Evolutionary conservation across 2,113 vertebrate species (phyloP).

Genomic region (Alectura lathami): DNA sequence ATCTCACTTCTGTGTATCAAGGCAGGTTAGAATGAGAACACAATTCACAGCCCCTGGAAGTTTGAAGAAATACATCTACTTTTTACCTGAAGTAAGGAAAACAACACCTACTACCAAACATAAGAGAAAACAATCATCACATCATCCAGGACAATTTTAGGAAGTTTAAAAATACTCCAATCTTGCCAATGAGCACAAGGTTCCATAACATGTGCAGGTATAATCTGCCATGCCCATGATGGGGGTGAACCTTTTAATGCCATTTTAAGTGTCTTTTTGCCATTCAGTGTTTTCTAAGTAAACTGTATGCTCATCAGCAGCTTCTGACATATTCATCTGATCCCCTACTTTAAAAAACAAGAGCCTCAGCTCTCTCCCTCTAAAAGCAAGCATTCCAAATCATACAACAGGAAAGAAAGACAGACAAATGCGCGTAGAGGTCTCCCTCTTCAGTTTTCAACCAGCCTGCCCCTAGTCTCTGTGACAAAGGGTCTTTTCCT

Average conservation of each 20-base stretch:
- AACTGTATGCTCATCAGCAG: neutral
- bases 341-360: neutral
- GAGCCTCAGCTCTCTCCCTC: neutral
- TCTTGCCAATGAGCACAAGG: neutral
- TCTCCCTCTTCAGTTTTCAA: neutral
- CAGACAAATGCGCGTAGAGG: neutral
- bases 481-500: neutral
- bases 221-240: fast-evolving
- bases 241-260: neutral
- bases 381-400: neutral
- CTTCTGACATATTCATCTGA: neutral
- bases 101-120: neutral
- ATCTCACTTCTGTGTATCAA: neutral
- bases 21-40: neutral
- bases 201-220: neutral
- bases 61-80: neutral
- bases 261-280: neutral
- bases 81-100: neutral
- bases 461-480: neutral
- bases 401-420: neutral
- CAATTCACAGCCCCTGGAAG: neutral
- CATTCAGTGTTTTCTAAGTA: neutral
- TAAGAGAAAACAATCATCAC: neutral
- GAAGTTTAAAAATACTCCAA: neutral
- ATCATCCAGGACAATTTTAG: neutral